These are phyloP conservation scores for Sebastes variabilis DNA, from an alignment of 2,797 vertebrate species.

Conservation along the genomic window DNA sequence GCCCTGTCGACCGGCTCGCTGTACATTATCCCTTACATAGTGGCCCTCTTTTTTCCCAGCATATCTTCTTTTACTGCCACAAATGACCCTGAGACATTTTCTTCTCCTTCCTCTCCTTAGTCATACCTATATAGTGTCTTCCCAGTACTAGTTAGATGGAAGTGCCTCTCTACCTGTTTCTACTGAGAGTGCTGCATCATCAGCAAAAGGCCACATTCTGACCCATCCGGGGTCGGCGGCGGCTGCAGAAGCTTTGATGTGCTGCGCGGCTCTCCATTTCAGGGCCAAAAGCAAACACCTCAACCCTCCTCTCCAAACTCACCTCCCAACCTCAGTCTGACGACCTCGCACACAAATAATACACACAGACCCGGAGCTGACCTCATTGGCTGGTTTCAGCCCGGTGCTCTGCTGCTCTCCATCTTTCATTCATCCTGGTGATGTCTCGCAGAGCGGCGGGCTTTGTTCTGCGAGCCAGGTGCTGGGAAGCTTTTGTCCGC, in stretches of 20 bases:
- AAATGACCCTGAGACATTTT: background rate
- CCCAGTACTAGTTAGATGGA: background rate
- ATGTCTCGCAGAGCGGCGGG: slow-evolving; percentile 15
- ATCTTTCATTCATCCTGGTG: slow-evolving; percentile 40
- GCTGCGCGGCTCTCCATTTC: slow-evolving; percentile 33
- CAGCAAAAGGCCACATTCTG: slow-evolving; percentile 21
- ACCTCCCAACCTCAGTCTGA: slow-evolving; percentile 8
- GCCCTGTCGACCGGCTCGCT: too few relatives aligned
- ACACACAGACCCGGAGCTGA: slow-evolving; percentile 27
- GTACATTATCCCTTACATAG: too few relatives aligned
- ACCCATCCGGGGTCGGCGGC: slow-evolving; percentile 35
- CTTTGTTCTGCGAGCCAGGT: slow-evolving; percentile 49
- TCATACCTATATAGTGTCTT: background rate
- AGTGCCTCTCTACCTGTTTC: background rate
- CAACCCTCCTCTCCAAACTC: slow-evolving; percentile 14
- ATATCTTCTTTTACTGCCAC: background rate
- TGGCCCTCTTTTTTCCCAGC: background rate
- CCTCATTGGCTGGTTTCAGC: slow-evolving; percentile 39
- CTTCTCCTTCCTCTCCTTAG: background rate
- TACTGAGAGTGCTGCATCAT: slow-evolving; percentile 7
- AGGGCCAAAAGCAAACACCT: slow-evolving; percentile 30
- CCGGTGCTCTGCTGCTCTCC: slow-evolving; percentile 3
- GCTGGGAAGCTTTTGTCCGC: slow-evolving; percentile 7
- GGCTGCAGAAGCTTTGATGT: slow-evolving; percentile 58
- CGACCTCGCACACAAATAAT: slow-evolving; percentile 7